Evolutionary conservation across 2,113 vertebrate species (phyloP), one percentile per base, ranked within the genome.

Genomic region (Engraulis encrasicolus): DNA sequence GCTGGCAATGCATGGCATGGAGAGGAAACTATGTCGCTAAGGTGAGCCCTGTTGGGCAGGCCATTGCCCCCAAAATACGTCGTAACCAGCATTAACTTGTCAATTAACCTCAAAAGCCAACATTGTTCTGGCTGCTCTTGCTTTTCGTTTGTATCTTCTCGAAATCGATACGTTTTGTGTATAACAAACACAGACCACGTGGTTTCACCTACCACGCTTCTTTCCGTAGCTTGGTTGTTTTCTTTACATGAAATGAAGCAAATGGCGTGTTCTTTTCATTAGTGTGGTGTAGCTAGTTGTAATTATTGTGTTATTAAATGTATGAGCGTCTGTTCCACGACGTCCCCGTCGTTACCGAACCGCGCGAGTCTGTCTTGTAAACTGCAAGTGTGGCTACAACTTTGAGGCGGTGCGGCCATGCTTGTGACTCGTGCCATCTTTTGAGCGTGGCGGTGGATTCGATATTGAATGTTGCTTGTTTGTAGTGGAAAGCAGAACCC

Each of bases 171-270:
- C 84, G 93, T 96, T 96, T 93, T 91, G 93, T 92, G 92, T 93
- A 93, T 92, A 95, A 95, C 96, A 96, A 97, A 96, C 96, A 97
- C 19, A 94, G 96, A 96, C 96, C 96, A 97, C 96, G 96, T 97
- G 96, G 96, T 96, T 95, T 87, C 92, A 88, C 87, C 92, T 94
- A 90, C 93, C 95, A 94, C 87, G 96, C 95, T 93, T 92, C 92
- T 66, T 31, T 66, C 58, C 58, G 58, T 66, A 66, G 58, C 58
- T n/a, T 66, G 58, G 23, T 15, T 66, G 58, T 66, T 66, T 1
- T 66, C 58, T 31, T 66, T 66, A 66, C 11, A 66, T n/a, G 58
- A 31, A n/a, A 27, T 66, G 7, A 27, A 20, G 54, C 6, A 66
- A 23, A 66, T 27, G 14, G 7, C 7, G 58, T 31, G 58, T 71